Evolutionary conservation across 2,888 invertebrate species (phyloP), one percentile per base, ranked within the genome.

Genomic region (Crematogaster levior): DNA sequence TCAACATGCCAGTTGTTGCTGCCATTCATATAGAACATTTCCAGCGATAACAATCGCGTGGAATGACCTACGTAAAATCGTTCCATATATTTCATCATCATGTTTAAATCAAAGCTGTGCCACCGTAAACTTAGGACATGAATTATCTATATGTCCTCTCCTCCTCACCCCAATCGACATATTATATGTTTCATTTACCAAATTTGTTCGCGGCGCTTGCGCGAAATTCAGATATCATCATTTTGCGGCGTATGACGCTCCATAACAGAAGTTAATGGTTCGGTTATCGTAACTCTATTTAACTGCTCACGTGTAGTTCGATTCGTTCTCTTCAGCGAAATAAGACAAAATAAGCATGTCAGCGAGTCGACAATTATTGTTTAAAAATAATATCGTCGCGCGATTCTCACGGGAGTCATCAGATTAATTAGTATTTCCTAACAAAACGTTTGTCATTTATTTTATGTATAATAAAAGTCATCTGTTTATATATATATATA

Each of bases 251-350:
- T 63, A 53, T 63, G 73, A 56, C n/a, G 68, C 43, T 70, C 73
- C 79, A 83, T 85, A 88, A 88, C 83, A 60, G 56, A 61, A 72
- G 65, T 86, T 84, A 88, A 88, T 83, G 83, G 85, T 68, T 85
- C 46, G 43, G 72, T 53, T 86, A 88, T 88, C 84, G 77, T 88
- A 86, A 84, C 83, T 83, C 56, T 70, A 86, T 86, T 88, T 86
- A 88, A 88, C 73, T 63, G 56, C 70, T 27, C 63, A 46, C 24
- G 30, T 86, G 63, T 43, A 74, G 43, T 24, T 73, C 27, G 51
- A 27, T 53, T 66, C 80, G 46, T 56, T 74, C 77, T 85, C 72
- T 34, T 75, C 34, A 37, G 60, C 65, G 53, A 81, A 79, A 48
- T 63, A 84, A 81, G 43, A n/a, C 21, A 24, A 43, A 51, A 73